Base-by-base conservation (phyloP, 2,888 invertebrate species). In the Petrolisthes manimaculis region DNA sequence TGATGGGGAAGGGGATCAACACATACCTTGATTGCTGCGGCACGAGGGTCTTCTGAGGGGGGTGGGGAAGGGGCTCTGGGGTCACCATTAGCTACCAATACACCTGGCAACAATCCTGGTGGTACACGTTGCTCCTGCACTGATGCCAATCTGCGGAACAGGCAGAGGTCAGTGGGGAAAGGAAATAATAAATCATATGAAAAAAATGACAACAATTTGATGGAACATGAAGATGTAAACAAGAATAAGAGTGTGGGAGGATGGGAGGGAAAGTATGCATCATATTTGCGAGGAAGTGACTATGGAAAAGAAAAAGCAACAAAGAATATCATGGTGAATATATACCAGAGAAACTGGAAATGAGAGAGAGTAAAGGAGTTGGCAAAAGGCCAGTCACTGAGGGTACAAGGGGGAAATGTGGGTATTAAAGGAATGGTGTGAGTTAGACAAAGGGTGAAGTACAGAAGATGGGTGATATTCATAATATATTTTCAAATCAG, bases 51-150 rank as follows among this genome's bases (percentile, higher is more conserved):
- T 61, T 88, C 84, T 21, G 84, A 69, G 67, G 84, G 88, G 53
- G 88, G 84, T 21, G 88, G 84, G 69, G 88, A 88, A 54, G 88
- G 80, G 77, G 80, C 81, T 75, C 84, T 84, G 54, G 88, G 88
- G 37, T 88, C 89, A 21, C 90, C 90, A 55, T 90, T 88, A 53
- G 88, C 86, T 53, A 90, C 83, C 21, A 78, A 81, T 12, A 75
- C 67, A 21, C 55, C 37, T 0, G 86, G 83, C 4, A 80, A 67
- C n/a, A 71, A 84, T 24, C 71, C 75, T 14, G 89, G 89, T n/a
- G 90, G 90, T n/a, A 90, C 88, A 21, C 98, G 95, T 94, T 98
- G 98, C 93, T 98, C 98, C 94, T 98, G 98, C 77, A 98, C 98
- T 93, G 98, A 97, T 77, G 98, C 98, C 94, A 98, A 95, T 93